A percentile compares a stretch with the other conserved stretches of the same genome.
phyloP scores from a whole-genome alignment of 2,113 vertebrate genomes.

The Aldabrachelys gigantea region DNA sequence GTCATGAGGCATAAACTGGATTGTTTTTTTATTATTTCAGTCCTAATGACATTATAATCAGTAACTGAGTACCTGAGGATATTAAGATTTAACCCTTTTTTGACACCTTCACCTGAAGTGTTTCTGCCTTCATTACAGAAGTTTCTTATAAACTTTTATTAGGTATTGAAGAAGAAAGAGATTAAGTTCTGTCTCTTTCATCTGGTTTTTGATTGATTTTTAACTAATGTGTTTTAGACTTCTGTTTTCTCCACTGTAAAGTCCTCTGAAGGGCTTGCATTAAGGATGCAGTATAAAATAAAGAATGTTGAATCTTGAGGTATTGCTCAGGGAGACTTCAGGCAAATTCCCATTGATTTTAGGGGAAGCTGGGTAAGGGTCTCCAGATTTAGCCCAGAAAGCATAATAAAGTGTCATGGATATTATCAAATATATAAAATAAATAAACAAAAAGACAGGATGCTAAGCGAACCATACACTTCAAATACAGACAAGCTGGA shows the following conservation, averaged over 20 bases:
- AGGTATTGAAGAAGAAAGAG: background rate
- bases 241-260: background rate
- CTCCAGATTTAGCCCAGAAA: background rate
- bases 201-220: background rate
- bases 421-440: background rate
- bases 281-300: background rate
- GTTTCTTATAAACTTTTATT: background rate
- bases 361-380: background rate
- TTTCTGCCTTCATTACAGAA: background rate
- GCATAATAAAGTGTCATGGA: background rate
- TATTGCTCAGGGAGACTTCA: background rate
- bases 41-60: constrained; percentile 32
- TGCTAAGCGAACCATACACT: background rate
- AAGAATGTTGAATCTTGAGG: background rate
- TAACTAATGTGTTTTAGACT: background rate
- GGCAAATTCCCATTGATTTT: background rate
- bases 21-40: constrained; percentile 48
- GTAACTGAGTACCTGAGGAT: background rate
- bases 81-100: constrained; percentile 9
- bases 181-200: background rate
- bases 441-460: background rate
- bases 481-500: background rate
- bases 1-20: constrained; percentile 35
- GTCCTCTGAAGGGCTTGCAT: background rate
- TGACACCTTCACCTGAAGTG: background rate